Conservation (phyloP, 2,113 vertebrate genomes). For the Hemiprocne comata region DNA sequence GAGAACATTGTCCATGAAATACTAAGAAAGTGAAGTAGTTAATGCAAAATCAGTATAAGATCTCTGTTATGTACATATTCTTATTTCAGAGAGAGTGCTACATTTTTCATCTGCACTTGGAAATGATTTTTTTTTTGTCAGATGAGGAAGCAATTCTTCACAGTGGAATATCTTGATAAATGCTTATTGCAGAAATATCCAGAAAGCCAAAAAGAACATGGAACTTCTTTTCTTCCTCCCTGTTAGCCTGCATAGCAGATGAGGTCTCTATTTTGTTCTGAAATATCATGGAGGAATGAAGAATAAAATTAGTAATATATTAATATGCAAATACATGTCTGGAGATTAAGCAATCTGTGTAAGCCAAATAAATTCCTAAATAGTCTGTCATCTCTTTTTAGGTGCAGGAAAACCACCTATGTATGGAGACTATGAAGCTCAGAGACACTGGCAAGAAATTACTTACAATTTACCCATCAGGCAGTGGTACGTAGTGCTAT, state of each 20-base stretch:
- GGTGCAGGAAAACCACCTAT: slow-evolving; percentile 91
- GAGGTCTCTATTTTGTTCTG: background rate
- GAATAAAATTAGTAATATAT: background rate
- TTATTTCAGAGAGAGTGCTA: background rate
- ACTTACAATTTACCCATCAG: slow-evolving; percentile 90
- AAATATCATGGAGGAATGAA: background rate
- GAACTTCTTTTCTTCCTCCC: background rate
- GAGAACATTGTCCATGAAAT: background rate
- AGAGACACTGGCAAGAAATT: slow-evolving; percentile 98
- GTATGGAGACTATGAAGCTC: slow-evolving; percentile 98
- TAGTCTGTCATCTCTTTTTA: slow-evolving; percentile 55
- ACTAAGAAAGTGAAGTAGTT: background rate
- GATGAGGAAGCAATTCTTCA: slow-evolving; percentile 45
- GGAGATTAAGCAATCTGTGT: background rate
- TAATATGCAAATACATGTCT: background rate
- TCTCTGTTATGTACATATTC: background rate
- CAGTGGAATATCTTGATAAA: slow-evolving; percentile 44
- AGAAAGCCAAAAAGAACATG: background rate
- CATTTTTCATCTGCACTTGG: slow-evolving; percentile 50
- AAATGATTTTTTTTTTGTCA: slow-evolving; percentile 43
- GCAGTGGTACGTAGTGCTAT: slow-evolving; percentile 82
- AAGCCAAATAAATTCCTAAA: background rate
- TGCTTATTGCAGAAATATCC: slow-evolving; percentile 41
- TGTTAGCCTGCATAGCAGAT: background rate
- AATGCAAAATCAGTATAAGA: background rate